Base-by-base conservation (phyloP, 1,140 invertebrate species). In the Oscheius sp. region DNA sequence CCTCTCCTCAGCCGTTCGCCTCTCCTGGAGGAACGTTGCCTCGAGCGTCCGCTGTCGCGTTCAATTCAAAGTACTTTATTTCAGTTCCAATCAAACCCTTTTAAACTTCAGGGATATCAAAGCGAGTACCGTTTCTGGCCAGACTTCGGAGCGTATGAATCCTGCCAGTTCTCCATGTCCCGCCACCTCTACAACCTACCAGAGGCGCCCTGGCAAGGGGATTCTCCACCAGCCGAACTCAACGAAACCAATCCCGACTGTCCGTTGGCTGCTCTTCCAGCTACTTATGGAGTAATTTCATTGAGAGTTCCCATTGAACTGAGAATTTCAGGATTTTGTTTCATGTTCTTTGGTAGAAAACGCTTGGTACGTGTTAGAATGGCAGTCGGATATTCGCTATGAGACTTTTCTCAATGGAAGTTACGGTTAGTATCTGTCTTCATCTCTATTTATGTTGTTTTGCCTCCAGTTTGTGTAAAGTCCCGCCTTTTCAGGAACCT, bases 111-210 rank as follows among this genome's bases (percentile, higher is more conserved):
- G 61, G 61, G 61, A 13, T 63, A 63, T 26, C 61, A 63, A 26
- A 13, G 15, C 15, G 61, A 63, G 23, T 63, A 63, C 26, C 61
- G 61, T n/a, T 63, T 63, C 18, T 36, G 28, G 31, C 61, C 61
- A 7, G 61, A 63, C 61, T 63, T 63, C 35, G 61, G 61, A 26
- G 31, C 61, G 15, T 63, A 63, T 26, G 61, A 63, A 34, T 13
- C 10, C 15, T 63, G 61, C 35, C 61, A 63, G 36, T 63, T n/a
- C 26, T 26, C 26, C 32, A 26, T 63, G 26, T 63, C 61, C 10
- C 61, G 61, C 20, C 61, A 63, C 35, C 10, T 63, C 26, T 63
- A n/a, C 26, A 42, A 42, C 36, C 26, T 63, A 32, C 36, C 61
- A 7, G 61, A 63, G 26, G 10, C 36, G 15, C 32, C 32, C 7